Base-by-base conservation (phyloP, 2,888 invertebrate genomes). In the Heliothis peltigera region DNA sequence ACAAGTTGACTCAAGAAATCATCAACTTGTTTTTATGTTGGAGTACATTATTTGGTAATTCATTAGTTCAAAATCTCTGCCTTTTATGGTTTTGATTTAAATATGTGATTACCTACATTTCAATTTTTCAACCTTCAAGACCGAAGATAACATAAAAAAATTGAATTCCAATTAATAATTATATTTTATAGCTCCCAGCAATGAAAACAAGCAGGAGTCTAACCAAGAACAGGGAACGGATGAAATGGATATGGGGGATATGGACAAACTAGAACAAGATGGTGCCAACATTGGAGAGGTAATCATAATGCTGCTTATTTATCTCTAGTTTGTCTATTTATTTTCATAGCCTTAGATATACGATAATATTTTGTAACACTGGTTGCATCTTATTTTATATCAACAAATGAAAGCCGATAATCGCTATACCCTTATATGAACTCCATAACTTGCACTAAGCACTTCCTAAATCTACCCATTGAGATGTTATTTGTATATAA, bases 211-310 rank as follows among this genome's bases (percentile, higher is more conserved):
- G 59, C 89, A 89, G 65, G 93, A 93, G 25, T 72, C 86, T 0
- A 80, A 81, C 15, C 87, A 88, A 32, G 94, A 94, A 2, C 92
- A 92, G 18, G 92, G 93, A 0, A 84, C 86, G 0, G 94, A 95
- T 67, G 94, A 95, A 66, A 94, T 95, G 93, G 95, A 95, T 48
- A 93, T 95, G 87, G 94, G 92, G 4, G 95, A 95, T 49, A 95
- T 95, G 94, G 95, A 95, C 67, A 95, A 95, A 75, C 82, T 95
- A 4, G 95, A 95, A 81, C 95, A 95, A 73, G 95, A 95, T 61
- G 81, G 92, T 6, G 92, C 92, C 5, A 95, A 95, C 67, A 95
- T 95, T 82, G 95, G 95, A 73, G 95, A 95, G 92, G 95, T 95
- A 83, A 75, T 5, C n/a, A 8, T 51, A 3, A 12, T 19, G 10